Conservation (phyloP, 2,113 vertebrate species). For the Ceyx melanurus region DNA sequence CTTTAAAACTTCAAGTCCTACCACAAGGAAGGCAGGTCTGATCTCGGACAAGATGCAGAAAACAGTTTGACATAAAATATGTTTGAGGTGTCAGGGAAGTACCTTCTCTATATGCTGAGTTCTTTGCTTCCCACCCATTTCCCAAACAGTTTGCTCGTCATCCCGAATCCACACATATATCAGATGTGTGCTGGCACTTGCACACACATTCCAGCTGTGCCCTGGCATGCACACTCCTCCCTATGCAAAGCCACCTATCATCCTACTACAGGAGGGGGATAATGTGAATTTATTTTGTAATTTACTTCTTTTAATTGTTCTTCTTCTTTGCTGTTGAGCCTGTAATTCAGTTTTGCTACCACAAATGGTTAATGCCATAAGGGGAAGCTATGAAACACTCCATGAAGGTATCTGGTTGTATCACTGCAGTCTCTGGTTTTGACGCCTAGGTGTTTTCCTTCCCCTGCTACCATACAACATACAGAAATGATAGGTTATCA, state of each 20-base stretch:
- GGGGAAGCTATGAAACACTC: slow-evolving; percentile 31
- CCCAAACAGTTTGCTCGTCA: neutral
- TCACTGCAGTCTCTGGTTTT: neutral
- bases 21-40: neutral
- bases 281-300: slow-evolving; percentile 16
- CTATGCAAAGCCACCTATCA: neutral
- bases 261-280: neutral
- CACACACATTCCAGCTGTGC: neutral
- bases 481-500: neutral
- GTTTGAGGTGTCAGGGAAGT: neutral
- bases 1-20: neutral
- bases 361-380: slow-evolving; percentile 16
- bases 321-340: slow-evolving; percentile 23
- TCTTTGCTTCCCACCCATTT: neutral
- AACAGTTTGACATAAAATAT: neutral
- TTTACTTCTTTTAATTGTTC: slow-evolving; percentile 7
- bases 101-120: neutral
- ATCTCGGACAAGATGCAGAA: neutral
- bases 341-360: slow-evolving; percentile 47
- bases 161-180: neutral
- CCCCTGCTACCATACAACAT: neutral
- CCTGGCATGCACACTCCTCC: neutral
- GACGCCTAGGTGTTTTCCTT: neutral
- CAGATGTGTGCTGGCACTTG: neutral
- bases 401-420: slow-evolving; percentile 15